Evolutionary conservation across 35 echinoderm and acorn worm genomes (phyloP).

Genomic region (Chiridota heheva): DNA sequence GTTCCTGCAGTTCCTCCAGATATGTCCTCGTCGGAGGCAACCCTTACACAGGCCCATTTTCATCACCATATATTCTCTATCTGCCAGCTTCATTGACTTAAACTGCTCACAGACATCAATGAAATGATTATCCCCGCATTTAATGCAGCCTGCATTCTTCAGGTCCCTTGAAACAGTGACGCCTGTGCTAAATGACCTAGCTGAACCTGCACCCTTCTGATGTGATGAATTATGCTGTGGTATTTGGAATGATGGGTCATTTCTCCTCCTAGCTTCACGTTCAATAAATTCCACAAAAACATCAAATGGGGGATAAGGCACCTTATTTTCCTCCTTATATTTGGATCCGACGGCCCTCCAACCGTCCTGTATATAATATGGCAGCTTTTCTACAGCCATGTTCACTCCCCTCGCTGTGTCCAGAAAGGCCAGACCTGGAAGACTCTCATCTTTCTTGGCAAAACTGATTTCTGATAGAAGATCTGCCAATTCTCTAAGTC

Average conservation of each 20-base stretch:
- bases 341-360: constrained; percentile 31
- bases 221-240: not conserved
- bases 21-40: constrained; percentile 52
- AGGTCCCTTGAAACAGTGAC: not conserved
- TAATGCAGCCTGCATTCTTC: not conserved
- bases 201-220: not conserved
- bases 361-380: constrained; percentile 41
- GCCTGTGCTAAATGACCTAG: not conserved
- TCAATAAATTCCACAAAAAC: constrained; percentile 44
- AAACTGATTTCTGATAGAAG: constrained; percentile 28
- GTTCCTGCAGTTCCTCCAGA: constrained; percentile 23
- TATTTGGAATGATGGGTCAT: constrained; percentile 28
- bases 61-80: constrained; percentile 22
- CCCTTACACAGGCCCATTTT: constrained; percentile 42
- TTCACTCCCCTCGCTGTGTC: constrained; percentile 54
- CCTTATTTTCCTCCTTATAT: constrained; percentile 37
- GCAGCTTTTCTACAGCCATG: constrained; percentile 47
- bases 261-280: constrained; percentile 22
- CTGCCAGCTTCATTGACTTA: not conserved
- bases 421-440: constrained; percentile 48
- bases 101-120: constrained; percentile 1
- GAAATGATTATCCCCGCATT: not conserved
- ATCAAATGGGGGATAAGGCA: constrained; percentile 42
- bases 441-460: constrained; percentile 29
- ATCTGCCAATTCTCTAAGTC: constrained; percentile 42